Evolutionary conservation across 2,113 vertebrate genomes (phyloP), one percentile per base, ranked within the genome.

Genomic region (Cnemophilus loriae): DNA sequence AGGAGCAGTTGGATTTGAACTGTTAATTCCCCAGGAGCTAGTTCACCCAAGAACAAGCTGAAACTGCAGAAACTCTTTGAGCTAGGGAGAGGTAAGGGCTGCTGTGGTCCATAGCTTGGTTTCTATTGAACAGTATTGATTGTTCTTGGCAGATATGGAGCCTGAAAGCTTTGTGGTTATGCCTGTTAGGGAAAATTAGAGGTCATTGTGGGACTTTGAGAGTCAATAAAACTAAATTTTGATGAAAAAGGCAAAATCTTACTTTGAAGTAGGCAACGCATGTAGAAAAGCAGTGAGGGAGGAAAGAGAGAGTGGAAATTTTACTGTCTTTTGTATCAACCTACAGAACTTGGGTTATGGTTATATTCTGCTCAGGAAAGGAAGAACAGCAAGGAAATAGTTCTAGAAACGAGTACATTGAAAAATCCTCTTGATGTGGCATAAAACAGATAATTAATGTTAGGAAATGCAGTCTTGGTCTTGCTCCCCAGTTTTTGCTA

Each of bases 131-230:
- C 67, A 44, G 11, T 84, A 79, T 96, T 83, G 89, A 91, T 89
- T 90, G 61, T 27, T 89, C 79, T 87, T 95, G 90, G 65, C 91
- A 87, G 77, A 91, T 83, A 50, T 4, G 19, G 74, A 90, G 60
- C 32, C 44, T 61, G 56, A 93, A 68, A 95, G 56, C 74, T 86
- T 89, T 87, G 83, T 84, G 82, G 41, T 60, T 91, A 42, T 52
- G 59, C 78, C 96, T 95, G 65, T 91, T 78, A 97, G 92, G 87
- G 77, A 90, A 91, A 95, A 95, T 78, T 56, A 79, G 83, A 96
- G 94, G 86, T 94, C 49, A 70, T 20, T 65, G 49, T 76, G 61
- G 49, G 52, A 81, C 42, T 94, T 86, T 23, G 73, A 94, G 60
- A 87, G 80, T 89, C 82, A 87, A 68, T 96, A 94, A 65, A 96